phyloP scores from a whole-genome alignment of 2,888 invertebrate species.

The Conomelus anceps region DNA sequence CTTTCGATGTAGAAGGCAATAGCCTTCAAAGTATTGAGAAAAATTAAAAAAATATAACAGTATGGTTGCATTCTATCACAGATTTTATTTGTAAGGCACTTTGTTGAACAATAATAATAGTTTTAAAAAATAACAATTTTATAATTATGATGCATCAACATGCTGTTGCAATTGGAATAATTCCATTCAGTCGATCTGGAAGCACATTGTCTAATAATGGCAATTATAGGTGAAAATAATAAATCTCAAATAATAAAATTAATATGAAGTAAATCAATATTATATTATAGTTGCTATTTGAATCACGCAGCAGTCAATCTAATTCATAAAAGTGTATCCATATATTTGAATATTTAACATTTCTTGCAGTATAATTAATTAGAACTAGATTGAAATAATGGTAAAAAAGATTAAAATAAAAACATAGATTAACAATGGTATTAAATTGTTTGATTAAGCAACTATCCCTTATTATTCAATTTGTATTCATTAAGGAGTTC shows the following conservation, averaged over 20 bases:
- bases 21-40: no score
- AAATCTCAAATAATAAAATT: background rate
- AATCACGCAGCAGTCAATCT: background rate
- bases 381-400: no score
- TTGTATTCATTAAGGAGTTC: no score
- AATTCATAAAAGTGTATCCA: no score
- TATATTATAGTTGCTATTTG: background rate
- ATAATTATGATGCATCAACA: background rate
- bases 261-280: background rate
- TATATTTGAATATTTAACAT: no score
- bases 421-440: no score
- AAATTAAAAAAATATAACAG: background rate
- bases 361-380: no score
- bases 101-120: background rate
- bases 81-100: background rate
- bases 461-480: no score
- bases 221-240: no score
- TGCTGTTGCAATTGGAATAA: background rate
- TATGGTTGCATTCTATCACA: background rate
- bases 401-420: no score
- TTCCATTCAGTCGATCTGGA: background rate
- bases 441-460: no score
- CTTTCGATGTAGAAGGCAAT: no score
- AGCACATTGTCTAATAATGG: background rate
- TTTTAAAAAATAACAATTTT: background rate